Conservation (phyloP, 2,888 invertebrate species). For the Yponomeuta cagnagella region DNA sequence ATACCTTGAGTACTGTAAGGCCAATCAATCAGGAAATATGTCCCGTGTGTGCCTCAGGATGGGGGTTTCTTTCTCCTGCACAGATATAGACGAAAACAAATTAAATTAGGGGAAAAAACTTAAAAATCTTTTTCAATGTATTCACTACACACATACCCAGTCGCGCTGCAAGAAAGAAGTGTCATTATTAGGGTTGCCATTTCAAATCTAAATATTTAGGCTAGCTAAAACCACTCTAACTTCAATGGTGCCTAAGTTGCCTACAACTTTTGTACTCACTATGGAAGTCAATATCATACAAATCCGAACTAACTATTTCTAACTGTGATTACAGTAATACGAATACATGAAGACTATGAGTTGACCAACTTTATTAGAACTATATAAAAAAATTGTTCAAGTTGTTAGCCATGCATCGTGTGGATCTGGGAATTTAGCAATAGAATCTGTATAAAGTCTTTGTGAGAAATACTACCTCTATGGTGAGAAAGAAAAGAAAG, state of each 20-base stretch:
- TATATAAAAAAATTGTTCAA: too few relatives aligned
- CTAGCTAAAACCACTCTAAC: background rate
- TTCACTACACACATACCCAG: slow-evolving; percentile 61
- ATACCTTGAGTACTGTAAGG: slow-evolving; percentile 68
- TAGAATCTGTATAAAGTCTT: background rate
- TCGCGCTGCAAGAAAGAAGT: slow-evolving; percentile 51
- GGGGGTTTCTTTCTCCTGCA: slow-evolving; percentile 55
- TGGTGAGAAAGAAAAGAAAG: too few relatives aligned
- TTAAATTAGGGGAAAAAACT: slow-evolving; percentile 33
- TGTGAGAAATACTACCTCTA: background rate
- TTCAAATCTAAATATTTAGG: background rate
- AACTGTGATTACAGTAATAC: too few relatives aligned
- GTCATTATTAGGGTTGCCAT: slow-evolving; percentile 13
- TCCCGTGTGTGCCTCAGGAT: slow-evolving; percentile 62
- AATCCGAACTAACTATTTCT: too few relatives aligned
- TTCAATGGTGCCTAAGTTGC: too few relatives aligned
- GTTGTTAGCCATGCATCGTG: too few relatives aligned
- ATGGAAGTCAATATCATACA: too few relatives aligned
- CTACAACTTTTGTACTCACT: too few relatives aligned
- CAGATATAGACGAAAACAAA: slow-evolving; percentile 39
- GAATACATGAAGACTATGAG: too few relatives aligned
- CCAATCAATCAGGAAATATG: slow-evolving; percentile 64
- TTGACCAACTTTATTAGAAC: too few relatives aligned
- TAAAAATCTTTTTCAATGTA: slow-evolving; percentile 26
- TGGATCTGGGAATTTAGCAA: too few relatives aligned